These are phyloP conservation scores for roundworm (Caenorhabditis elegans) DNA, from an alignment of 1,140 invertebrate genomes.

Conservation along the genomic window DNA sequence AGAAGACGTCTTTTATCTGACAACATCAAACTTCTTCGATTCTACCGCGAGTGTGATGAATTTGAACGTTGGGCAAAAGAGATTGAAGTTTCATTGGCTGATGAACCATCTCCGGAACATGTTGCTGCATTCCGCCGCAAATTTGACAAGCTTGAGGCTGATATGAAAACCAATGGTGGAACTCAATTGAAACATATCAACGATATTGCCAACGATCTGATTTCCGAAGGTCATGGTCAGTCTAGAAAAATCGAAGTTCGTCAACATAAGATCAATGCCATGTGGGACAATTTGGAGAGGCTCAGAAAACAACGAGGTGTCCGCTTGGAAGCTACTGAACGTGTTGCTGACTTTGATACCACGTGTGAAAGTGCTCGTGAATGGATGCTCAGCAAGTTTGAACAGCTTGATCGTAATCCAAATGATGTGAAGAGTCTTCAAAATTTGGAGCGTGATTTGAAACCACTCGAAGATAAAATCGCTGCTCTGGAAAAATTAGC, in stretches of 20 bases:
- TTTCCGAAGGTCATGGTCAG: slow-evolving; percentile 82
- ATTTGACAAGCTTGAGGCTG: slow-evolving; percentile 39
- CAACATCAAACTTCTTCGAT: slow-evolving; percentile 86
- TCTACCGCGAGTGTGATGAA: slow-evolving; percentile 95
- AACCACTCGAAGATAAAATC: slow-evolving; percentile 64
- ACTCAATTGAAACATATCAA: slow-evolving; percentile 87
- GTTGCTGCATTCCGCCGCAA: slow-evolving; percentile 75
- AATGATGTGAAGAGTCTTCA: slow-evolving; percentile 64
- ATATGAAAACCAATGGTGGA: slow-evolving; percentile 75
- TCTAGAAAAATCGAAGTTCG: slow-evolving; percentile 80
- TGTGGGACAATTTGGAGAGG: slow-evolving; percentile 81
- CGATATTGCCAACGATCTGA: slow-evolving; percentile 81
- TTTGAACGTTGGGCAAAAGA: slow-evolving; percentile 96
- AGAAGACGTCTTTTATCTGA: slow-evolving; percentile 84
- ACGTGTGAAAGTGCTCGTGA: slow-evolving; percentile 88
- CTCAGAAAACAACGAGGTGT: slow-evolving; percentile 83
- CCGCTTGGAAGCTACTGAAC: slow-evolving; percentile 74
- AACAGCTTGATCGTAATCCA: slow-evolving; percentile 37
- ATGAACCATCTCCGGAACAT: slow-evolving; percentile 81
- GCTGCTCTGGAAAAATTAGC: slow-evolving; percentile 53
- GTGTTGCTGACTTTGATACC: slow-evolving; percentile 88
- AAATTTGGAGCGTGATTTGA: slow-evolving; percentile 71
- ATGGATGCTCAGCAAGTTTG: slow-evolving; percentile 78
- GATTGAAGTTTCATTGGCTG: slow-evolving; percentile 82
- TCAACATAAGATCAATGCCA: slow-evolving; percentile 75